Percentiles rank a stretch among this genome's conserved stretches.
Conservation (phyloP, 2,113 vertebrate genomes). For the Gracilinanus agilis region DNA sequence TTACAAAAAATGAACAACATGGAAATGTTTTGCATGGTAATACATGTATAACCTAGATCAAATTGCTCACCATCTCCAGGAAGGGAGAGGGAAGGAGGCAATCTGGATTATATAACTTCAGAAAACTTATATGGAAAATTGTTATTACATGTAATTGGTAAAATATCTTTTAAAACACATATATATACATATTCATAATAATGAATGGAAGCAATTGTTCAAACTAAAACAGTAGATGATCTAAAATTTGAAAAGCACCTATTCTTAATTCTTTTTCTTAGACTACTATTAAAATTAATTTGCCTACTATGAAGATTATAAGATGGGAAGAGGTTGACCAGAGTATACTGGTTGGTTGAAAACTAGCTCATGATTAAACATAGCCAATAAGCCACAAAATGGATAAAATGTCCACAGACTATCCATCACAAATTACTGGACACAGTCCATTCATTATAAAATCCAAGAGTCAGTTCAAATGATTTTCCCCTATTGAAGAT, state of each 20-base stretch:
- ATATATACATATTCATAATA: too few species aligned
- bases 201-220: neutral
- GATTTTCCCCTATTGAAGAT: neutral
- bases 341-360: neutral
- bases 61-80: too few species aligned
- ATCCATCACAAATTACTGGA: neutral
- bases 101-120: too few species aligned
- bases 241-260: neutral
- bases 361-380: neutral
- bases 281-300: neutral
- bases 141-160: too few species aligned
- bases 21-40: too few species aligned
- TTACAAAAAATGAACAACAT: too few species aligned
- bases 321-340: neutral
- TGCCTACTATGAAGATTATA: neutral
- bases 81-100: too few species aligned
- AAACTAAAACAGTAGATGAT: neutral
- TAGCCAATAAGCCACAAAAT: neutral
- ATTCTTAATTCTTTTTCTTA: neutral
- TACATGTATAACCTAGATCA: too few species aligned
- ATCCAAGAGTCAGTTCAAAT: neutral
- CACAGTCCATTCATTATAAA: neutral
- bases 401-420: neutral
- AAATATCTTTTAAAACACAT: too few species aligned
- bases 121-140: too few species aligned